Conservation (phyloP, 2,113 vertebrate genomes). For the Bujurquina vittata region DNA sequence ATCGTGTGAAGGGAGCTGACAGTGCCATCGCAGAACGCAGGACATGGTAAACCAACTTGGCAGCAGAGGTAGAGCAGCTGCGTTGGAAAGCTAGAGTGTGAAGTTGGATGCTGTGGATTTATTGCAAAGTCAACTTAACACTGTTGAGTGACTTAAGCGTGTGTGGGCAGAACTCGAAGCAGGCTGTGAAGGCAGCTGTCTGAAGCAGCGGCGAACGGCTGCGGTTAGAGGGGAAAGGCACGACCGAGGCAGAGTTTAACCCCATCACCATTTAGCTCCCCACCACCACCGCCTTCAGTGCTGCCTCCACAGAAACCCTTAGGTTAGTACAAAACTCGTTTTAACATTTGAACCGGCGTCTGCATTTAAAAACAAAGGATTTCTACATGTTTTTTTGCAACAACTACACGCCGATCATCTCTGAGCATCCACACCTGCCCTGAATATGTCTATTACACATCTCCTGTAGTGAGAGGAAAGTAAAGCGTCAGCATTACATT, state of each 20-base stretch:
- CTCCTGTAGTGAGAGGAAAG: constrained; percentile 32
- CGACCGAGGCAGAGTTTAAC: constrained; percentile 25
- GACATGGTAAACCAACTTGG: constrained; percentile 52
- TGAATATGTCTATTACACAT: constrained; percentile 47
- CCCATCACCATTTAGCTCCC: constrained; percentile 8
- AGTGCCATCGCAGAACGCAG: constrained; percentile 7
- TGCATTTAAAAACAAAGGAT: constrained; percentile 2
- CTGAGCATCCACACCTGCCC: constrained; percentile 40
- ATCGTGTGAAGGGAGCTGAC: constrained; percentile 17
- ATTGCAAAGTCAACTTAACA: constrained; percentile 67
- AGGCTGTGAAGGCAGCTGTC: constrained; percentile 72
- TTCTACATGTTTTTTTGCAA: background rate
- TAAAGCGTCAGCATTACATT: constrained; percentile 56
- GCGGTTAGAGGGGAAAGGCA: constrained; percentile 24
- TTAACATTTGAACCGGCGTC: background rate
- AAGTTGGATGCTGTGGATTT: constrained; percentile 59
- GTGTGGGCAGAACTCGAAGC: constrained; percentile 65
- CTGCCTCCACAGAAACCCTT: constrained; percentile 1
- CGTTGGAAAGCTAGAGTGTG: constrained; percentile 62
- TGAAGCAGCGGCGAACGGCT: constrained; percentile 41
- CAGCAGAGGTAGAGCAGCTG: constrained; percentile 70
- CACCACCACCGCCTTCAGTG: background rate
- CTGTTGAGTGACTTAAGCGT: constrained; percentile 59
- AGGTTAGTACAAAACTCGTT: background rate
- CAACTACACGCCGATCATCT: constrained; percentile 11